Evolutionary conservation across 2,113 vertebrate species (phyloP).

Genomic region (Cottus gobio): DNA sequence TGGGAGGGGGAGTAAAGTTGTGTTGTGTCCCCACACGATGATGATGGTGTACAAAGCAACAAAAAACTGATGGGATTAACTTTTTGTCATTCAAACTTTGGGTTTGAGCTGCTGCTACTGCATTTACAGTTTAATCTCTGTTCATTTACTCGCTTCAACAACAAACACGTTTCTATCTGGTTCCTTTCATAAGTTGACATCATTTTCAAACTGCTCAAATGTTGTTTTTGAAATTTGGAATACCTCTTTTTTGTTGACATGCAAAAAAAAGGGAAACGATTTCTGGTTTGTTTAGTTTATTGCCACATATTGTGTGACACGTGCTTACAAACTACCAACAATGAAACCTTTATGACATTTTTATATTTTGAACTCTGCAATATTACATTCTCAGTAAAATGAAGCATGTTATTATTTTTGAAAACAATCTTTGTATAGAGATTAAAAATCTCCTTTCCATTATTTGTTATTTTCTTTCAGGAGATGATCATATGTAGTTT

Average conservation of each 20-base stretch:
- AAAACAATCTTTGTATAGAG: neutral
- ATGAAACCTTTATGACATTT: neutral
- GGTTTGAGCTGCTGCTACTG: too few relatives aligned
- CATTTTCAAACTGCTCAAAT: neutral
- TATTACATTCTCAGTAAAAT: neutral
- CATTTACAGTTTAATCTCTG: neutral
- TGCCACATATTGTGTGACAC: neutral
- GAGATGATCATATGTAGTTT: neutral
- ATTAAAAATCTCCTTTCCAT: neutral
- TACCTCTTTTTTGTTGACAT: neutral
- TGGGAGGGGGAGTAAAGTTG: neutral
- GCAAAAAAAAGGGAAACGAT: neutral
- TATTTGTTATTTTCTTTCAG: conserved; percentile 8
- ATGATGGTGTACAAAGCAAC: neutral
- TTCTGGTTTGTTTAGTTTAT: neutral
- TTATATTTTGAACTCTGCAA: neutral
- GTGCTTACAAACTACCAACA: neutral
- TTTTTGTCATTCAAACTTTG: too few relatives aligned
- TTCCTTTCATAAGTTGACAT: neutral
- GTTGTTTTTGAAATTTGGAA: neutral
- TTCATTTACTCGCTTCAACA: neutral
- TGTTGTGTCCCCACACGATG: neutral
- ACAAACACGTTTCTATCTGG: neutral
- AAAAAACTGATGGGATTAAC: too few relatives aligned
- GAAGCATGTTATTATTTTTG: neutral